A percentile compares a stretch with the other conserved stretches of the same genome.
Conservation (phyloP, 2,113 vertebrate genomes). For the Pteropus alecto region DNA sequence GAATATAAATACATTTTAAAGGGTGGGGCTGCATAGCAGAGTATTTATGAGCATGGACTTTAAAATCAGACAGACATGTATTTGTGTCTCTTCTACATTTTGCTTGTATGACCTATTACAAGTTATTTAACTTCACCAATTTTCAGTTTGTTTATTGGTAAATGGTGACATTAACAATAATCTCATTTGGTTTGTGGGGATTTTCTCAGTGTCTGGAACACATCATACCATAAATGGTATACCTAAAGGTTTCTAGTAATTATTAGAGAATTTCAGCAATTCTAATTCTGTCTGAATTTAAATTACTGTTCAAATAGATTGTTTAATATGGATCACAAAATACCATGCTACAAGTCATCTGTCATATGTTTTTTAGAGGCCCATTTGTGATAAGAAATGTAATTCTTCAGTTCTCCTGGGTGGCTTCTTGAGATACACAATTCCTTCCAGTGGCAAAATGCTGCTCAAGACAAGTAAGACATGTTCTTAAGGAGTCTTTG, state of each 20-base stretch:
- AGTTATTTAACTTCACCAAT: background rate
- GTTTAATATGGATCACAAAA: background rate
- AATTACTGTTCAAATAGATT: background rate
- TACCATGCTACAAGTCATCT: background rate
- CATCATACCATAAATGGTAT: background rate
- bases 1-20: background rate
- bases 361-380: background rate
- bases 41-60: background rate
- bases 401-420: background rate
- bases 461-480: slow-evolving; percentile 47
- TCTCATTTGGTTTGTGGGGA: background rate
- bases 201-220: background rate
- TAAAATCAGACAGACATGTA: background rate
- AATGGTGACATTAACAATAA: background rate
- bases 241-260: background rate
- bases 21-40: background rate
- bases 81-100: background rate
- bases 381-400: background rate
- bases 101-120: background rate
- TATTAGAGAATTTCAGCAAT: background rate
- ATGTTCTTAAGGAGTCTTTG: slow-evolving; percentile 51
- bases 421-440: background rate
- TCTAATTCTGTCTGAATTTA: background rate
- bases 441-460: slow-evolving; percentile 20
- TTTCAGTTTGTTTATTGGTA: background rate